Evolutionary conservation across 2,797 vertebrate species (phyloP), one percentile per base, ranked within the genome.

Genomic region (Peromyscus melanophrys): DNA sequence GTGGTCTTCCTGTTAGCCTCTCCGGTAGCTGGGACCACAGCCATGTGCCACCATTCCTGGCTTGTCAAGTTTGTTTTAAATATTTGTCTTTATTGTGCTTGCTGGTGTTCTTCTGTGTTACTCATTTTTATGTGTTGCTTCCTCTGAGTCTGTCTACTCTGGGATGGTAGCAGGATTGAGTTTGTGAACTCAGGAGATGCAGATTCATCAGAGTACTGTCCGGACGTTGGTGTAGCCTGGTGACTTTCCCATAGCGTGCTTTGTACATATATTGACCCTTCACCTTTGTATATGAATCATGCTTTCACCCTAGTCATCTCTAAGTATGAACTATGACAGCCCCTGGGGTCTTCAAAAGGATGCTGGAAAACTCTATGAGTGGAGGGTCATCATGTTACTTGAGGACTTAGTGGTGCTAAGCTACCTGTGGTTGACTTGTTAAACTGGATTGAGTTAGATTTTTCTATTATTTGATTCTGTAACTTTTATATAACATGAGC

Each of bases 381-480:
- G 4, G 10, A 84, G 5, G 43, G 2, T 91, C 34, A 7, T 87
- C 29, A 88, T 55, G 31, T 90, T 31, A 7, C 40, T 92, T 84
- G 55, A 87, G 75, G 77, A 94, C n/a, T 37, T 67, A 34, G 27
- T 95, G 46, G 31, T 94, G 82, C 29, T 67, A 55, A 95, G 65
- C 75, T 92, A 23, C 37, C n/a, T 85, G n/a, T 19, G 77, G 82
- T 78, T 83, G n/a, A 80, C 17, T 84, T 57, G 59, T 84, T 83
- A 88, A 84, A 80, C 61, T 63, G 31, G 10, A 61, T 40, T 93
- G 59, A n/a, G 27, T 84, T 96, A 71, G 61, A 75, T 46, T 55
- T 61, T 82, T 46, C 71, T 89, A 11, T 82, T 96, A 49, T 3
- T 94, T 83, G 11, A 84, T 90, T 94, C 92, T 78, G 43, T 78